phyloP scores from a whole-genome alignment of 1,140 invertebrate species.

The Campoletis sonorensis region DNA sequence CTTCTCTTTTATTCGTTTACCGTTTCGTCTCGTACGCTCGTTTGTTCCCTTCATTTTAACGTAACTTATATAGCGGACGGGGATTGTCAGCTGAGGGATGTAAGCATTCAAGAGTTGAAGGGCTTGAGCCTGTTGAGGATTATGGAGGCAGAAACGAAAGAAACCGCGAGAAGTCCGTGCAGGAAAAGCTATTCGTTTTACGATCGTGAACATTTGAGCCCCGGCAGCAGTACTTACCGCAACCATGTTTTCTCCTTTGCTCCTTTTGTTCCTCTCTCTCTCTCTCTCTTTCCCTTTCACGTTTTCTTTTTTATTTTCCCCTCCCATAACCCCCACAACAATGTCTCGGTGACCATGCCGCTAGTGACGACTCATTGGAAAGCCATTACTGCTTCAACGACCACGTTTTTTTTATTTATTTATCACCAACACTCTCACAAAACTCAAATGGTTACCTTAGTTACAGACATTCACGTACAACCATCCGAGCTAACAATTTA shows the following conservation, averaged over 20 bases:
- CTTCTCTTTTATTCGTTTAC: constrained; percentile 24
- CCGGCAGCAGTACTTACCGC: constrained; percentile 11
- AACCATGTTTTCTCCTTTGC: not conserved
- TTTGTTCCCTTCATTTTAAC: constrained; percentile 32
- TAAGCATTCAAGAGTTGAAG: constrained; percentile 24
- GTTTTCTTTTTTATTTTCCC: constrained; percentile 17
- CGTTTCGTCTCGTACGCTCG: constrained; percentile 5
- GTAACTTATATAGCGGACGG: constrained; percentile 26
- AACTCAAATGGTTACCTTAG: not conserved
- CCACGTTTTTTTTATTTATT: constrained; percentile 50
- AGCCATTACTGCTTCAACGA: constrained; percentile 48
- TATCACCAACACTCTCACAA: constrained; percentile 5
- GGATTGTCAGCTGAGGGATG: not conserved
- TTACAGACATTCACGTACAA: not conserved
- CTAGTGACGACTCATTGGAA: constrained; percentile 54
- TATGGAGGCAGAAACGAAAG: constrained; percentile 12
- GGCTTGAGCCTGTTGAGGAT: constrained; percentile 26
- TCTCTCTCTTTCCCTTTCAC: not conserved
- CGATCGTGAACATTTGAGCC: constrained; percentile 28
- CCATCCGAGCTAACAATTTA: not conserved
- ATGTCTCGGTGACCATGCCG: constrained; percentile 23
- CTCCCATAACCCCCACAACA: constrained; percentile 11
- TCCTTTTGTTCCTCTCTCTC: not conserved
- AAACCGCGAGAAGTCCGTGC: constrained; percentile 38
- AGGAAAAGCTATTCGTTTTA: constrained; percentile 49